Conservation (phyloP, 2,113 vertebrate species). For the Anarrhichthys ocellatus region DNA sequence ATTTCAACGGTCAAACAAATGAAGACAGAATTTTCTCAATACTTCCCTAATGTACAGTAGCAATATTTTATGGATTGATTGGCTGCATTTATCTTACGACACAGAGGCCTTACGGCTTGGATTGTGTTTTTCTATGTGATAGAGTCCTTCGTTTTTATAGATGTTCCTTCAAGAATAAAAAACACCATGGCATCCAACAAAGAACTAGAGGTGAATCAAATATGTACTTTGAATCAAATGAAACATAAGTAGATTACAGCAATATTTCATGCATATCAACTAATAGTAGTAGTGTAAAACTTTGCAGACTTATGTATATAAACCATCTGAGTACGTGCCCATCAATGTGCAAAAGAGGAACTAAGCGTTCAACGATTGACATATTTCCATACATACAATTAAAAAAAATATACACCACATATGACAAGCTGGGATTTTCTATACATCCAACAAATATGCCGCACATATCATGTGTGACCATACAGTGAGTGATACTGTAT, state of each 20-base stretch:
- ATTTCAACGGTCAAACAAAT: slow-evolving; percentile 80
- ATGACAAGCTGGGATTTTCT: slow-evolving; percentile 45
- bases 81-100: slow-evolving; percentile 67
- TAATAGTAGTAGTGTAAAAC: not conserved
- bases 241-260: not conserved
- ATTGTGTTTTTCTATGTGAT: slow-evolving; percentile 41
- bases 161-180: slow-evolving; percentile 18
- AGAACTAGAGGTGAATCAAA: not conserved
- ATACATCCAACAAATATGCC: slow-evolving; percentile 61
- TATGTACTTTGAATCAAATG: not conserved
- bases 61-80: slow-evolving; percentile 73
- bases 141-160: slow-evolving; percentile 14
- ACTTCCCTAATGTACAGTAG: slow-evolving; percentile 73
- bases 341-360: slow-evolving; percentile 14
- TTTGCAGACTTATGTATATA: not conserved
- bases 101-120: slow-evolving; percentile 36
- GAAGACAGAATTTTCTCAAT: slow-evolving; percentile 81
- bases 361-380: not conserved
- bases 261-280: not conserved
- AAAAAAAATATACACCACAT: slow-evolving; percentile 48
- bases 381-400: slow-evolving; percentile 33
- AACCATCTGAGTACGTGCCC: not conserved
- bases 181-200: not conserved
- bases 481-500: slow-evolving; percentile 43
- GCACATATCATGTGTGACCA: slow-evolving; percentile 58